Percentiles rank a stretch among this genome's conserved stretches.
phyloP scores from a whole-genome alignment of 2,888 invertebrate species.

The Caenorhabditis doughertyi region DNA sequence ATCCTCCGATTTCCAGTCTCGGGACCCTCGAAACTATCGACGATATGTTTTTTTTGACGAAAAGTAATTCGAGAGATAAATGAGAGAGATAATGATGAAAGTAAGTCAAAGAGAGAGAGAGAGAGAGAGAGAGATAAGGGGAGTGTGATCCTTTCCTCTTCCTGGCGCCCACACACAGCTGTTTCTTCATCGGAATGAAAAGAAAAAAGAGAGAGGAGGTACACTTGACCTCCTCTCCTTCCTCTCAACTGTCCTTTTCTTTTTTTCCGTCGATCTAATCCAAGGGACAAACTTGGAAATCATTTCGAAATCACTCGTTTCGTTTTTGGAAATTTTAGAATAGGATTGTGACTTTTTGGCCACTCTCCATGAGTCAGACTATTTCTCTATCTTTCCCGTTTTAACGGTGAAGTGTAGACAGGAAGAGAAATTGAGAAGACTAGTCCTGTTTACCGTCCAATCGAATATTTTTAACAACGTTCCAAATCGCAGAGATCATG shows the following conservation, averaged over 20 bases:
- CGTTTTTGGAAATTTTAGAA: too few relatives aligned
- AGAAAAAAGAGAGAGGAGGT: conserved; percentile 9
- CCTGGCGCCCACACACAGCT: conserved; percentile 42
- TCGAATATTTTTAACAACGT: not conserved
- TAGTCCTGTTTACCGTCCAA: conserved; percentile 20
- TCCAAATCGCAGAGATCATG: conserved; percentile 21
- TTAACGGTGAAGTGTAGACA: conserved; percentile 15
- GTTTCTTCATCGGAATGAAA: conserved; percentile 15
- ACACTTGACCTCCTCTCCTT: conserved; percentile 40
- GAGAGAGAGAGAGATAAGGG: not conserved
- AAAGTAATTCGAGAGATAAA: not conserved
- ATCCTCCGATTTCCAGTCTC: too few relatives aligned
- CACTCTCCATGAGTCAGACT: conserved; percentile 14
- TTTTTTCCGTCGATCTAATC: conserved; percentile 13
- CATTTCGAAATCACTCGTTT: conserved; percentile 27
- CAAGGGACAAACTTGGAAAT: conserved; percentile 11
- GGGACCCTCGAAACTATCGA: too few relatives aligned
- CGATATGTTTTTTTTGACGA: too few relatives aligned
- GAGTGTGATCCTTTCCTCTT: conserved; percentile 12
- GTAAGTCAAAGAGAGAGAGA: not conserved
- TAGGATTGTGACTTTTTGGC: not conserved
- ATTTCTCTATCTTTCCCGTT: not conserved
- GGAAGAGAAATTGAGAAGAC: conserved; percentile 7
- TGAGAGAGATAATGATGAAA: conserved; percentile 2
- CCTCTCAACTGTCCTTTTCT: conserved; percentile 2